phyloP scores from a whole-genome alignment of 2,113 vertebrate genomes.

The Apteryx owenii region DNA sequence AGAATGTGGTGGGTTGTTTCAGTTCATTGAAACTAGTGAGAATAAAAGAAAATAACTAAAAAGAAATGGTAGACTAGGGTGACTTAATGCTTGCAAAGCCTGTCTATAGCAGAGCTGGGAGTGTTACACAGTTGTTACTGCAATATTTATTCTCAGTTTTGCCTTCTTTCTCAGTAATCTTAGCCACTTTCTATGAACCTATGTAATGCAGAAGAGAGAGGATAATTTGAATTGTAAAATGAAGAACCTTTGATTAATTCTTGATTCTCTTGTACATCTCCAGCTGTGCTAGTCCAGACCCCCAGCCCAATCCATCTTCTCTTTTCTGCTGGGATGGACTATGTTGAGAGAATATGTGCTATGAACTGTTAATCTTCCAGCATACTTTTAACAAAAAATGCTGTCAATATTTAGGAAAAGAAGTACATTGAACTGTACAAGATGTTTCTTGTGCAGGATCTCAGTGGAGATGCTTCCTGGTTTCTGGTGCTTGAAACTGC shows the following conservation, averaged over 20 bases:
- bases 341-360: neutral
- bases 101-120: neutral
- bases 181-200: neutral
- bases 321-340: neutral
- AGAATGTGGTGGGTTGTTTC: neutral
- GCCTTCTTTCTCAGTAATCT: neutral
- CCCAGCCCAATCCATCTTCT: neutral
- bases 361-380: neutral
- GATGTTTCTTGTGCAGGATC: neutral
- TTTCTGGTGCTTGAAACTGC: neutral
- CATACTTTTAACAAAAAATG: neutral
- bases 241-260: neutral
- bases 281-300: neutral
- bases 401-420: neutral
- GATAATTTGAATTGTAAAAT: neutral
- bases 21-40: neutral
- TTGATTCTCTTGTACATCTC: neutral
- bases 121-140: neutral
- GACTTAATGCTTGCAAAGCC: neutral
- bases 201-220: neutral
- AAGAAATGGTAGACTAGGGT: neutral
- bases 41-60: neutral
- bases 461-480: neutral
- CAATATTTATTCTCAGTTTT: neutral
- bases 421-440: neutral